Base-by-base conservation (phyloP, 2,113 vertebrate species). In the Pachypanchax playfairii region DNA sequence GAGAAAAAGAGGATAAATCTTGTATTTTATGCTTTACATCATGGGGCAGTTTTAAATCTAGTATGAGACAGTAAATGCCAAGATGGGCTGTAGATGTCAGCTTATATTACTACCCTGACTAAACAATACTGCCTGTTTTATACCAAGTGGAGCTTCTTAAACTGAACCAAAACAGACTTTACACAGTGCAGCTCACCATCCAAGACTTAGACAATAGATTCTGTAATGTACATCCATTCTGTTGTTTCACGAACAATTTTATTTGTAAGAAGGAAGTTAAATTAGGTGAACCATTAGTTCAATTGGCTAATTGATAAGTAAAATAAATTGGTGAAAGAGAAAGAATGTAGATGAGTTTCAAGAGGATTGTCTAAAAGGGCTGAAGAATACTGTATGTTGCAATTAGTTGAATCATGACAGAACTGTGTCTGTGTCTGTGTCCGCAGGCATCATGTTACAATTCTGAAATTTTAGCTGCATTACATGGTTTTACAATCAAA, bases 401-500 rank as follows among this genome's bases (percentile, higher is more conserved):
- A 31, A 64, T 31, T 17, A 26, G 38, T 49, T 35, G 2, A 33
- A 43, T 48, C 22, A 39, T 20, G 25, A 17, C 39, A 41, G 9
- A 48, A 2, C 33, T 5, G 22, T 47, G 17, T 71, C 26, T 38
- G 20, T 20, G 35, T 6, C 33, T 21, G 38, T 22, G 43, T 61
- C 29, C 20, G 22, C 47, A 5, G n/a, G 61, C 20, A 13, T 62
- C n/a, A 56, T 0, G 18, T 43, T 69, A 55, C 43, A 68, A 24
- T 17, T 33, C 26, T 22, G 3, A 50, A 41, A 52, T 60, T 52
- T 70, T 48, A n/a, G 62, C 73, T 43, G 59, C 51, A 62, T 70
- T 72, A 75, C 84, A 57, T 46, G 4, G 64, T 61, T 80, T 88
- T 74, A 83, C 71, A 53, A 66, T 70, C 58, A 71, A 59, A 79